Conservation (phyloP, 1,140 invertebrate genomes). For the Daktulosphaira vitifoliae region DNA sequence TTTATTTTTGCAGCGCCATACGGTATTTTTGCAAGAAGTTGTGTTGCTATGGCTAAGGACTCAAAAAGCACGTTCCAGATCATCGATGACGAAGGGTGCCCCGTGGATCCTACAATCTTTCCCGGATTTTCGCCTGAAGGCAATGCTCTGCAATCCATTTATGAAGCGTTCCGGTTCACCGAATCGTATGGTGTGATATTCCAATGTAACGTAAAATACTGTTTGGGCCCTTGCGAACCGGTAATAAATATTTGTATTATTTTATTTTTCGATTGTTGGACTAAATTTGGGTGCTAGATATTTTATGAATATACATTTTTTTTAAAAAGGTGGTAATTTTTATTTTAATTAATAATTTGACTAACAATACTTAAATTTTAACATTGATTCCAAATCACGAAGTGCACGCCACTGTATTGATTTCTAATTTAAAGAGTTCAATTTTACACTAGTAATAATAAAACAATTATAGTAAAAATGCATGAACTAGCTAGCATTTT, state of each 20-base stretch:
- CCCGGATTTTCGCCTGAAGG: slow-evolving; percentile 80
- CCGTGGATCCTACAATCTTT: slow-evolving; percentile 86
- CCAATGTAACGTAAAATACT: slow-evolving; percentile 95
- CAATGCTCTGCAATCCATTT: slow-evolving; percentile 79
- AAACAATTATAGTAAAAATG: too few relatives aligned
- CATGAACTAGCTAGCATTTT: too few relatives aligned
- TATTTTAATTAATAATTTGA: too few relatives aligned
- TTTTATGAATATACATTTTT: too few relatives aligned
- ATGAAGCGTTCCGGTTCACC: slow-evolving; percentile 91
- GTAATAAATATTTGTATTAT: too few relatives aligned
- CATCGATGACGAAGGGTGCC: slow-evolving; percentile 92
- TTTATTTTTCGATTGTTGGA: too few relatives aligned
- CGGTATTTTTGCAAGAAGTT: slow-evolving; percentile 89
- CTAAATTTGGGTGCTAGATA: too few relatives aligned
- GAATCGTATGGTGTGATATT: slow-evolving; percentile 94
- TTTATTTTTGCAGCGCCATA: slow-evolving; percentile 65
- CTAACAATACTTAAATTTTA: too few relatives aligned
- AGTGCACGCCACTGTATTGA: too few relatives aligned
- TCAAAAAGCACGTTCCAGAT: slow-evolving; percentile 92
- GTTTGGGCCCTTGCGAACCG: slow-evolving; percentile 86
- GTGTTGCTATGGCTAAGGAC: slow-evolving; percentile 93
- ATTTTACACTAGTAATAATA: too few relatives aligned
- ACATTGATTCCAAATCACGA: too few relatives aligned
- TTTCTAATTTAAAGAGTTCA: too few relatives aligned
- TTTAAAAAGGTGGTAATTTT: neutral